phyloP scores from a whole-genome alignment of 1,140 invertebrate species.

The Monomorium pharaonis region DNA sequence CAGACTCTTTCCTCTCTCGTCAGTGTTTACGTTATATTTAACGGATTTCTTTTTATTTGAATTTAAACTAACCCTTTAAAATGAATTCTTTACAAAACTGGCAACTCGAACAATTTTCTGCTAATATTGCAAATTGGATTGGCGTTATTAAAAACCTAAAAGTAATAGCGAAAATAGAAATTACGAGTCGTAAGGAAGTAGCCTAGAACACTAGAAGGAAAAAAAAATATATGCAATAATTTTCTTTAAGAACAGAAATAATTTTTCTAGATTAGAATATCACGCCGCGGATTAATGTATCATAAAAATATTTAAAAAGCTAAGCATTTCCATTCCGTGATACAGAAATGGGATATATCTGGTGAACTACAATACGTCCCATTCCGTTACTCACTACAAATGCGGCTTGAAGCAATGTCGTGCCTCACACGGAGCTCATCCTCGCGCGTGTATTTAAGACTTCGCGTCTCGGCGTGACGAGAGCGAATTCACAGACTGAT shows the following conservation, averaged over 20 bases:
- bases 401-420: neutral
- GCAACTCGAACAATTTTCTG: neutral
- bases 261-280: too few species aligned
- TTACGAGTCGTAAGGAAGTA: too few species aligned
- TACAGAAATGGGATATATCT: neutral
- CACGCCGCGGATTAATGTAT: neutral
- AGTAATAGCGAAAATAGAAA: too few species aligned
- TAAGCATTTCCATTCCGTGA: neutral
- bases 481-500: slow-evolving; percentile 10
- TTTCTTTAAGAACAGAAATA: too few species aligned
- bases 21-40: too few species aligned
- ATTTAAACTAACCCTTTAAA: neutral
- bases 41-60: neutral
- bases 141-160: slow-evolving; percentile 6
- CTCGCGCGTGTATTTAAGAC: neutral
- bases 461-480: slow-evolving; percentile 12
- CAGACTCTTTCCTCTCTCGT: neutral
- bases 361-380: neutral
- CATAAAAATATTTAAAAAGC: neutral
- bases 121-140: neutral
- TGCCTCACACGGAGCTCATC: neutral
- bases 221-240: too few species aligned
- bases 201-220: too few species aligned
- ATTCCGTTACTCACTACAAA: neutral
- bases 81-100: neutral